phyloP scores from a whole-genome alignment of 2,888 invertebrate species.

The Caenorhabditis doughertyi region DNA sequence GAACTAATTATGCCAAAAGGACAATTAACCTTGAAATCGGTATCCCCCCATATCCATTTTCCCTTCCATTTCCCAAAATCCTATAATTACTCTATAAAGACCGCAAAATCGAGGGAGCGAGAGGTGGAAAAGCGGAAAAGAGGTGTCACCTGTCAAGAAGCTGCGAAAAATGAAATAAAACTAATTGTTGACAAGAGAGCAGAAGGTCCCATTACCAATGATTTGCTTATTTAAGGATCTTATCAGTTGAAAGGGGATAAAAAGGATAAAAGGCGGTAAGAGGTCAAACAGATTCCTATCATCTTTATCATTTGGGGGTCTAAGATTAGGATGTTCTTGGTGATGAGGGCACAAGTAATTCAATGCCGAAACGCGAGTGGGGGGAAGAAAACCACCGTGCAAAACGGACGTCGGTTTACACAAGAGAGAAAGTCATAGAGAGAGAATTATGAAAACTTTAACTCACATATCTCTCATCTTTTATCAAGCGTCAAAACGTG shows the following conservation, averaged over 20 bases:
- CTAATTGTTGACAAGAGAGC: constrained; percentile 48
- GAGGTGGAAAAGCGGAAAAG: constrained; percentile 41
- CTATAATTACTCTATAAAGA: constrained; percentile 63
- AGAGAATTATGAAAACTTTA: constrained; percentile 53
- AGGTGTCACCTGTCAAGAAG: constrained; percentile 64
- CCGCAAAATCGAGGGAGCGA: constrained; percentile 38
- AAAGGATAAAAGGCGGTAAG: background rate
- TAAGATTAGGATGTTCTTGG: constrained; percentile 45
- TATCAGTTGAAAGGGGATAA: constrained; percentile 5
- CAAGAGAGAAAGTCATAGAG: constrained; percentile 3
- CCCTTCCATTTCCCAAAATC: constrained; percentile 41
- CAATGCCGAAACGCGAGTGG: constrained; percentile 12
- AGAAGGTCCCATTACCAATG: background rate
- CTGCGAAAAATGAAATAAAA: constrained; percentile 62
- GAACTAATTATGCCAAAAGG: constrained; percentile 45
- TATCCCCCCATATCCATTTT: constrained; percentile 47
- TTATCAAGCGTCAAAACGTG: constrained; percentile 27
- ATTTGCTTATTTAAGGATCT: constrained; percentile 33
- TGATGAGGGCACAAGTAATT: constrained; percentile 38
- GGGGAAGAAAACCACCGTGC: constrained; percentile 37
- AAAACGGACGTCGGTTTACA: constrained; percentile 38
- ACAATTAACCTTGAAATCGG: constrained; percentile 59
- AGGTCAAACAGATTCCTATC: constrained; percentile 46
- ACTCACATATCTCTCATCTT: constrained; percentile 43
- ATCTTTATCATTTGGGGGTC: constrained; percentile 34